Evolutionary conservation across 2,888 invertebrate genomes (phyloP).

Genomic region (Spialia ferax): DNA sequence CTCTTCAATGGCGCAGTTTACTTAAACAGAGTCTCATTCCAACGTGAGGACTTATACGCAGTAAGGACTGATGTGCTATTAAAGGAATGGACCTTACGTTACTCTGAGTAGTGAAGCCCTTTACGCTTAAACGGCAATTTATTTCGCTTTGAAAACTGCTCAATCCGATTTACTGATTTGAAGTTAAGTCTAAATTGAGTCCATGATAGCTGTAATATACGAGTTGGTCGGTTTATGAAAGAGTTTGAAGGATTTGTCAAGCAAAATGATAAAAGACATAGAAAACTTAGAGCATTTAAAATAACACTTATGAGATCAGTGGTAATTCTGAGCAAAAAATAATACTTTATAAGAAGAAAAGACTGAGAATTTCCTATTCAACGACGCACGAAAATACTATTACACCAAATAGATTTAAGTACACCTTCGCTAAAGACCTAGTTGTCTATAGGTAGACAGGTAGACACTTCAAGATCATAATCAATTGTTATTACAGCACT

Average conservation of each 20-base stretch:
- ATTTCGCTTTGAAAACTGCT: neutral
- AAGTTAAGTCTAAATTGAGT: neutral
- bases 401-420: neutral
- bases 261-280: too few species aligned
- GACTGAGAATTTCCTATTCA: too few species aligned
- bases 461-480: neutral
- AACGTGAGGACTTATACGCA: slow-evolving; percentile 42
- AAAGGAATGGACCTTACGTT: slow-evolving; percentile 19
- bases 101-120: slow-evolving; percentile 2
- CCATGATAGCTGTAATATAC: too few species aligned
- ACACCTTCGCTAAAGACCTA: neutral
- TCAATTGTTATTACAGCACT: neutral
- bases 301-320: too few species aligned
- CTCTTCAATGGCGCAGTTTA: slow-evolving; percentile 47
- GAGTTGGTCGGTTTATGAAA: too few species aligned
- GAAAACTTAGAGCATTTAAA: too few species aligned
- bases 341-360: too few species aligned
- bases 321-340: too few species aligned
- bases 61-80: slow-evolving; percentile 25
- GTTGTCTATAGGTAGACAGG: neutral
- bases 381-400: too few species aligned
- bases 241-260: too few species aligned
- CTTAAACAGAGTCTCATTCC: slow-evolving; percentile 46
- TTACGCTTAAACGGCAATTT: slow-evolving; percentile 2
- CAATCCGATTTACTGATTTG: neutral